These are phyloP conservation scores for Microplitis manilae DNA, from an alignment of 2,888 invertebrate species.

Conservation along the genomic window DNA sequence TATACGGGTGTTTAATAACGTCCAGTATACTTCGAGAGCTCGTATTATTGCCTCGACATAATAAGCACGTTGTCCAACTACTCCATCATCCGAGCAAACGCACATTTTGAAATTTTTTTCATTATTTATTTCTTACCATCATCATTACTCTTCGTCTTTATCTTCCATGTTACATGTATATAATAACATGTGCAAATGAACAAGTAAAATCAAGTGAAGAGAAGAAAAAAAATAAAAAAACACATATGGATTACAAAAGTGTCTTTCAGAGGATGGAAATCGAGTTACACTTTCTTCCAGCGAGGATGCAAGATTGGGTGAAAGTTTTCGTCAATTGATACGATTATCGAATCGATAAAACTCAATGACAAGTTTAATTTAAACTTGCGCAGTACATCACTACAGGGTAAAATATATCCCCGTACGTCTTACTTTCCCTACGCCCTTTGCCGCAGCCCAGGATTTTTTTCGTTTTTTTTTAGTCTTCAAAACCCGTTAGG, in stretches of 20 bases:
- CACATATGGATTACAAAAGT: constrained; percentile 20
- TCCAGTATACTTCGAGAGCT: constrained; percentile 35
- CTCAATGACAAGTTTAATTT: constrained; percentile 28
- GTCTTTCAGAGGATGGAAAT: constrained; percentile 10
- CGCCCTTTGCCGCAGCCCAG: not conserved
- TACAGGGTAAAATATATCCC: not conserved
- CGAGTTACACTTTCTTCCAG: constrained; percentile 38
- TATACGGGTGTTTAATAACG: constrained; percentile 38
- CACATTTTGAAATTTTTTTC: constrained; percentile 28
- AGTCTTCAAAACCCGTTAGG: not conserved
- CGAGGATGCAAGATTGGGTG: constrained; percentile 32
- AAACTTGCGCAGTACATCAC: not conserved
- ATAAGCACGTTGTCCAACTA: constrained; percentile 36
- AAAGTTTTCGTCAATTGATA: constrained; percentile 38
- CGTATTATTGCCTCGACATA: constrained; percentile 18
- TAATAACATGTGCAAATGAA: constrained; percentile 21
- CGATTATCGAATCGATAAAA: constrained; percentile 37
- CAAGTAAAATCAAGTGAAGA: constrained; percentile 18
- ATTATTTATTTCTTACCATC: constrained; percentile 29
- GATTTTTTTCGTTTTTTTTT: constrained; percentile 16
- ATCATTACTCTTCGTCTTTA: constrained; percentile 34
- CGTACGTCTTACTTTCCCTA: not conserved
- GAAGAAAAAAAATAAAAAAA: constrained; percentile 15
- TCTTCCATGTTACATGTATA: constrained; percentile 23
- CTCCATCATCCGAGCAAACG: constrained; percentile 35